Evolutionary conservation across 2,113 vertebrate species (phyloP).

Genomic region (Syngnathus scovelli): DNA sequence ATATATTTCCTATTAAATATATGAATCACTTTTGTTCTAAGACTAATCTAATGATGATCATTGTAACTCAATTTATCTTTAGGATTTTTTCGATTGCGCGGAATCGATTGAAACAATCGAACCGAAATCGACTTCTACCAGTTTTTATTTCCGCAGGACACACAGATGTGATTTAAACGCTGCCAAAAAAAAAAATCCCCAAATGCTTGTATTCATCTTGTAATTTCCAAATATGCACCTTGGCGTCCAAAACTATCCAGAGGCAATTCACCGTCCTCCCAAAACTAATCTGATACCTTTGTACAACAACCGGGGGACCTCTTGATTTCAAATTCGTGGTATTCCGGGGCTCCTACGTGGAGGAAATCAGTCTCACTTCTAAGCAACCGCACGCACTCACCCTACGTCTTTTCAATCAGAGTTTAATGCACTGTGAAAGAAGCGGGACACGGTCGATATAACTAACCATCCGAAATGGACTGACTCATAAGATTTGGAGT

Average conservation of each 20-base stretch:
- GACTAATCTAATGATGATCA: no score
- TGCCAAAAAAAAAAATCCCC: background rate
- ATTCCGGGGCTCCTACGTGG: background rate
- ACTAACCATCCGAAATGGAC: conserved; percentile 44
- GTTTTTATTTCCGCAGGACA: no score
- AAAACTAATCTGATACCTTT: background rate
- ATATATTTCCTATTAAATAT: no score
- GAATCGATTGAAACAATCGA: no score
- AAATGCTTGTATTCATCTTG: background rate
- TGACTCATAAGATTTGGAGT: conserved; percentile 41
- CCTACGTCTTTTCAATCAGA: conserved; percentile 38
- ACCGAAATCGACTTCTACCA: no score
- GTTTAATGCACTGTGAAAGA: conserved; percentile 34
- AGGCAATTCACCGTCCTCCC: background rate
- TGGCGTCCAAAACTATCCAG: background rate
- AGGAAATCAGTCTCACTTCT: conserved; percentile 10
- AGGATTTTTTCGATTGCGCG: no score
- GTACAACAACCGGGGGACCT: background rate
- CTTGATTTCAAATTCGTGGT: background rate
- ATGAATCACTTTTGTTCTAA: no score
- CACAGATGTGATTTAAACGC: background rate
- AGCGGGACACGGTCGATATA: conserved; percentile 25
- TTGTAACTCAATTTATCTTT: no score
- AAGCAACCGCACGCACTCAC: background rate
- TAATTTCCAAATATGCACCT: background rate